A percentile compares a stretch with the other conserved stretches of the same genome.
phyloP scores from a whole-genome alignment of 2,888 invertebrate species.

The Tachina fera region DNA sequence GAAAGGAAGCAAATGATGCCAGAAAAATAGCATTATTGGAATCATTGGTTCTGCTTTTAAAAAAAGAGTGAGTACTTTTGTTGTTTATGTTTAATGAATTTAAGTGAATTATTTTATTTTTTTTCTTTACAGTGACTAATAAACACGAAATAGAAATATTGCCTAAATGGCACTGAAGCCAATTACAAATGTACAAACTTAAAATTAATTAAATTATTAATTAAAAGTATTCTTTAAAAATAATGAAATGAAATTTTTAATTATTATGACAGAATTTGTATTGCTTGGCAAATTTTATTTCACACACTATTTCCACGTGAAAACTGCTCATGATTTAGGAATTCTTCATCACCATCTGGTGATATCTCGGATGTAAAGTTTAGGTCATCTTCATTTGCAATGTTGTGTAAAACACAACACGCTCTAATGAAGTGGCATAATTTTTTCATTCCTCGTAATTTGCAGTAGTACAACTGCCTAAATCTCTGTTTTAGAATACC shows the following conservation, averaged over 20 bases:
- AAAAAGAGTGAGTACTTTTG: conserved; percentile 32
- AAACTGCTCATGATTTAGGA: conserved; percentile 23
- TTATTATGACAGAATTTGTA: not conserved
- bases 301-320: too few relatives aligned
- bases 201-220: too few relatives aligned
- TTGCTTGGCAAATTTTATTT: too few relatives aligned
- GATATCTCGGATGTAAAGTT: conserved; percentile 29
- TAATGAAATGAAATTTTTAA: not conserved
- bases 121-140: conserved; percentile 21
- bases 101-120: conserved; percentile 16
- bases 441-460: not conserved
- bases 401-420: not conserved
- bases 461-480: not conserved
- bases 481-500: not conserved
- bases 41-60: conserved; percentile 36
- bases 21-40: conserved; percentile 33
- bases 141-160: conserved; percentile 19
- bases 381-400: conserved; percentile 14
- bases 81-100: conserved; percentile 20
- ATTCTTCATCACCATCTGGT: conserved; percentile 29
- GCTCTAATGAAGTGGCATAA: not conserved
- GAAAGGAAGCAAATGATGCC: conserved; percentile 13
- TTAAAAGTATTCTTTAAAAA: conserved; percentile 1
- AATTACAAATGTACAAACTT: conserved; percentile 25
- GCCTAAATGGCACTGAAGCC: conserved; percentile 16